Percentiles rank a stretch among this genome's conserved stretches.
These are phyloP conservation scores for Drosophila suzukii DNA, from an alignment of 1,140 invertebrate genomes.

Conservation along the genomic window DNA sequence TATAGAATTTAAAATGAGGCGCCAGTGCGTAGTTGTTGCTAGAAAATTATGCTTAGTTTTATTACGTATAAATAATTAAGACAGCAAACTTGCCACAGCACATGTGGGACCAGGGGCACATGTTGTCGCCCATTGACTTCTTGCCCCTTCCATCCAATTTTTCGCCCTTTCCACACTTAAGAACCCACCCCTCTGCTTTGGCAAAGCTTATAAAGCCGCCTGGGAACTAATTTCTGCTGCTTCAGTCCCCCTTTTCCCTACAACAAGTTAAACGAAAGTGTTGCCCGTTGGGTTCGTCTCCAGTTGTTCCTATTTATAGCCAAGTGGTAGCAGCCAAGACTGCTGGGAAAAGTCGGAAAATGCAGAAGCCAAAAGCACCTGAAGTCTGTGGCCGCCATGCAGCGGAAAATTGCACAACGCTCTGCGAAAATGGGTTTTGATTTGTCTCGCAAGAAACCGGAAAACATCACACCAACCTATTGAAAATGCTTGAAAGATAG, in stretches of 20 bases:
- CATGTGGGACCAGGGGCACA: conserved; percentile 62
- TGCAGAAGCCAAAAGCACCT: conserved; percentile 9
- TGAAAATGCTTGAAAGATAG: background rate
- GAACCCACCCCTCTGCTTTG: conserved; percentile 9
- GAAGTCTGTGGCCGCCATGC: conserved; percentile 11
- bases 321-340: conserved; percentile 22
- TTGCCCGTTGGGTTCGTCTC: conserved; percentile 31
- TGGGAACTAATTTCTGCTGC: conserved; percentile 51
- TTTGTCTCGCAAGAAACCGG: conserved; percentile 12
- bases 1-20: conserved; percentile 78
- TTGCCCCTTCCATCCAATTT: background rate
- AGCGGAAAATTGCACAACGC: conserved; percentile 25
- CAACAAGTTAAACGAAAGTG: conserved; percentile 55
- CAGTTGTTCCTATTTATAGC: conserved; percentile 52
- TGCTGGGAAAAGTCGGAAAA: conserved; percentile 13
- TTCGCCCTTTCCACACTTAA: background rate
- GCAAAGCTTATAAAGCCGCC: conserved; percentile 18
- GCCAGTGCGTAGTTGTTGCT: conserved; percentile 45
- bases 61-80: conserved; percentile 75
- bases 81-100: conserved; percentile 36
- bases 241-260: background rate
- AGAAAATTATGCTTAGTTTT: conserved; percentile 74
- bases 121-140: conserved; percentile 33
- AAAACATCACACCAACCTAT: background rate
- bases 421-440: conserved; percentile 6